A percentile compares a stretch with the other conserved stretches of the same genome.
phyloP scores from a whole-genome alignment of 1,140 invertebrate genomes.

The Macrostomum lignano region DNA sequence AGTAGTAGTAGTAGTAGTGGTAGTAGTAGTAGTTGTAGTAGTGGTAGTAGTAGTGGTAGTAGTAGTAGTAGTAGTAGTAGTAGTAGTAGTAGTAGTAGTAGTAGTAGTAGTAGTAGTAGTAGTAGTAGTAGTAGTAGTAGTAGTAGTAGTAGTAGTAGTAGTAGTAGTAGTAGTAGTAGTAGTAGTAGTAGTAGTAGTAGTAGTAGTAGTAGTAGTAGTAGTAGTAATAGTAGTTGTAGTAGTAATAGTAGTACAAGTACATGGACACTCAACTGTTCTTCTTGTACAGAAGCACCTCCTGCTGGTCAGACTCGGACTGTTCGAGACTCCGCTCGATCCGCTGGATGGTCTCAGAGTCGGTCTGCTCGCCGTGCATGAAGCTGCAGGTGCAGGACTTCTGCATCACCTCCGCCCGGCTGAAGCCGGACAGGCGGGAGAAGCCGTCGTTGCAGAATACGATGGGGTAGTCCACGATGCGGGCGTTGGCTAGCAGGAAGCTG shows the following conservation, averaged over 20 bases:
- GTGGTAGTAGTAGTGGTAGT: conserved; percentile 7
- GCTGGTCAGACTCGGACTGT: conserved; percentile 56
- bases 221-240: no score
- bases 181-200: no score
- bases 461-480: conserved; percentile 96
- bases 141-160: no score
- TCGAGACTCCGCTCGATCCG: conserved; percentile 73
- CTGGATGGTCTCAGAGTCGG: conserved; percentile 64
- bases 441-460: conserved; percentile 99
- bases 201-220: no score
- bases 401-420: conserved; percentile 83
- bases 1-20: conserved; percentile 8
- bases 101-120: no score
- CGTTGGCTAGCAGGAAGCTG: conserved; percentile 92
- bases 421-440: conserved; percentile 96
- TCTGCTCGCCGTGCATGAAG: conserved; percentile 97
- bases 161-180: no score
- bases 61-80: conserved; percentile 8
- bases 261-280: no score
- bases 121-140: no score
- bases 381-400: conserved; percentile 65
- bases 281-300: conserved; percentile 90
- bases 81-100: no score
- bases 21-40: conserved; percentile 8
- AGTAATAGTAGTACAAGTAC: no score